Base-by-base conservation (phyloP, 2,888 invertebrate species). In the Arenicola marina region DNA sequence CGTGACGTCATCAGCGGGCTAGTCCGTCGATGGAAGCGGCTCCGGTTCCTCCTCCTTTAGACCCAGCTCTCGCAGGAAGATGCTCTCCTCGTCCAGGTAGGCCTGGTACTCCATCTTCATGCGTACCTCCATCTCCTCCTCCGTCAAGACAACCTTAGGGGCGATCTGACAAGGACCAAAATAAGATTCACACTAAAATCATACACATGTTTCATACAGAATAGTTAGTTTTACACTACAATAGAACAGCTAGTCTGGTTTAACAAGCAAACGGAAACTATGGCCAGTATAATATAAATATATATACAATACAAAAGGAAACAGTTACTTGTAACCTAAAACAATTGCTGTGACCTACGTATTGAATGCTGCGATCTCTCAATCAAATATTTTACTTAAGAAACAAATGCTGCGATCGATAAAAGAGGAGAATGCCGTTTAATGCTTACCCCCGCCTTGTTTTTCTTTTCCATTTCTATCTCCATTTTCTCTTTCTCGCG, bases 401-500 rank as follows among this genome's bases (percentile, higher is more conserved):
- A n/a, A n/a, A n/a, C n/a, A n/a, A n/a, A n/a, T n/a, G n/a, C n/a
- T n/a, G n/a, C n/a, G n/a, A n/a, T n/a, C n/a, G n/a, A n/a, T n/a
- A n/a, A n/a, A n/a, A n/a, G n/a, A n/a, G n/a, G n/a, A n/a, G n/a
- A n/a, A n/a, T n/a, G n/a, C n/a, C n/a, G n/a, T n/a, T n/a, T n/a
- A 21, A n/a, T 24, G 68, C 78, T 75, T 74, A 83, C 82, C 53
- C 83, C 83, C 56, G 80, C 79, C 66, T 80, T 81, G 51, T 71
- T 70, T 62, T 83, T 82, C 3, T 69, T 66, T 61, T 82, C 82
- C 21, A 71, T 57, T 61, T 83, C 83, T 29, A 79, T 46, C 61
- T 83, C 79, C 63, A 79, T 70, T 66, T 83, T 83, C 66, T 84
- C 83, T 21, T 73, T 71, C 63, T 84, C 84, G 46, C 83, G 68